Evolutionary conservation across 1,140 invertebrate species (phyloP), one percentile per base, ranked within the genome.

Genomic region (Acyrthosiphon pisum): DNA sequence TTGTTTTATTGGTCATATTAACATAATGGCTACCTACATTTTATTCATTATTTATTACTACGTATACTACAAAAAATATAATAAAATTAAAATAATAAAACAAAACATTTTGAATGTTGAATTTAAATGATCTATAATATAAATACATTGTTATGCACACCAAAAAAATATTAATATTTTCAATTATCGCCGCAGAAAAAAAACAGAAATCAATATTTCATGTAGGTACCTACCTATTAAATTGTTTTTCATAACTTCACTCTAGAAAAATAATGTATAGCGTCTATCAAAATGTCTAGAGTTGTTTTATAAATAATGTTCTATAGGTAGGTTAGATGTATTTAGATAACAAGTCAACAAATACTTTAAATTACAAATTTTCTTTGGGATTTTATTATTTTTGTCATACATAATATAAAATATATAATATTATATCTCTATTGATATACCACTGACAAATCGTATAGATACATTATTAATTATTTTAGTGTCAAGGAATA

Each of bases 121-220:
- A 30, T 76, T 76, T n/a, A 1, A n/a, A 76, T 6, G 0, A 76
- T 76, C 4, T 30, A 6, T 18, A 76, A 4, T n/a, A 76, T 14
- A 76, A n/a, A 76, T 6, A 76, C n/a, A n/a, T 30, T 60, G 0
- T 76, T 76, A 23, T 76, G 11, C 30, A 14, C 11, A n/a, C 11
- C 30, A 68, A 35, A 76, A 60, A 76, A 76, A 76, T n/a, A n/a
- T 76, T n/a, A 76, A n/a, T 76, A n/a, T n/a, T n/a, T 76, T 76
- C 30, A 76, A 76, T n/a, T n/a, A 76, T 76, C n/a, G 6, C 18
- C 60, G 4, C n/a, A 68, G 0, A 60, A 68, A 68, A 56, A 56
- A 56, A n/a, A 30, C 30, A 68, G 60, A 68, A 76, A 76, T 76
- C n/a, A 76, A 76, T n/a, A 76, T 76, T 76, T 76, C n/a, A 35